Percentiles rank a stretch among this genome's conserved stretches.
Conservation (phyloP, 2,888 invertebrate genomes). For the Drosophila kambysellisi region DNA sequence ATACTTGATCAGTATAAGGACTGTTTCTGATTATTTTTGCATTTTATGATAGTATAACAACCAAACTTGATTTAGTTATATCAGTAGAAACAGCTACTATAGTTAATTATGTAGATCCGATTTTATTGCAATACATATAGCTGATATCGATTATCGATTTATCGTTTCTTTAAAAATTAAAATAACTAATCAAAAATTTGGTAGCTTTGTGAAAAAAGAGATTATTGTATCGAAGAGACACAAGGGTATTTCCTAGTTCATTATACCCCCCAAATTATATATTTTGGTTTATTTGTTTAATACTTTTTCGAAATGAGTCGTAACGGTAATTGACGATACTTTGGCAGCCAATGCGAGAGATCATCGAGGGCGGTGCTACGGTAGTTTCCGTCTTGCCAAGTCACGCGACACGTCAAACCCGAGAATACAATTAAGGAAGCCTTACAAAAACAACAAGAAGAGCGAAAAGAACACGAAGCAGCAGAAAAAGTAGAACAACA, state of each 20-base stretch:
- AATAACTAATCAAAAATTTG: not conserved
- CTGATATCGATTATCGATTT: not conserved
- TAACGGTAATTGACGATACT: slow-evolving; percentile 63
- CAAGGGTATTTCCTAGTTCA: not conserved
- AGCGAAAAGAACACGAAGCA: not conserved
- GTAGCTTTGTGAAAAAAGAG: not conserved
- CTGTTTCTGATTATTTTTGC: not conserved
- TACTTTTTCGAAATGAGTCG: slow-evolving; percentile 32
- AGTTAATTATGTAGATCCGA: not conserved
- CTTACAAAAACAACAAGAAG: slow-evolving; percentile 12
- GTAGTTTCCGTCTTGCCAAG: slow-evolving; percentile 44
- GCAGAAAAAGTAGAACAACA: not conserved
- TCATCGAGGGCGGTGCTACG: slow-evolving; percentile 61
- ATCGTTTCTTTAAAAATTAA: not conserved
- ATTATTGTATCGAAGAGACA: not conserved
- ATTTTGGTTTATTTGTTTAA: not conserved
- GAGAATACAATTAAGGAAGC: slow-evolving; percentile 39
- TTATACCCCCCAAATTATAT: not conserved
- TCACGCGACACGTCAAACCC: slow-evolving; percentile 41
- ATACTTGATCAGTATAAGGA: not conserved
- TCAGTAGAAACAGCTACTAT: not conserved
- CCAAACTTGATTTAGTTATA: not conserved
- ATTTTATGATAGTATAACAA: too few relatives aligned
- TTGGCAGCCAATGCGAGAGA: slow-evolving; percentile 57
- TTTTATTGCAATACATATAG: not conserved